These are phyloP conservation scores for Epinotia demarniana DNA, from an alignment of 2,888 invertebrate species.

Conservation along the genomic window DNA sequence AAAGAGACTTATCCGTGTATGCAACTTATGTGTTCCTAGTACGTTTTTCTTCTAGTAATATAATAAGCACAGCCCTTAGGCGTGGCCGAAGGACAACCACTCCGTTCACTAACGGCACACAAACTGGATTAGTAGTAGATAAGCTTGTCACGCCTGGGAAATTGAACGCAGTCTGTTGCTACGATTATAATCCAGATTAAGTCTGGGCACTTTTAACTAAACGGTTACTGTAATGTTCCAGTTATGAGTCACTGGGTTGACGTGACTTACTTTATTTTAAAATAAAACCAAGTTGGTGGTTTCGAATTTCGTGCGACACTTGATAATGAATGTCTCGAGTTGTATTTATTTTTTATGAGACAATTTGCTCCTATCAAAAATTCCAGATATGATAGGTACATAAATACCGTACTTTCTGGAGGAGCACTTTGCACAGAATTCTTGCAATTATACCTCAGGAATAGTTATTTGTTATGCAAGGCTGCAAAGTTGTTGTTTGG, in stretches of 20 bases:
- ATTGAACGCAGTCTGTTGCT: slow-evolving; percentile 17
- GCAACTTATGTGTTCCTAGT: background rate
- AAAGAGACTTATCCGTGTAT: background rate
- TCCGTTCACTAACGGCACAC: slow-evolving; percentile 40
- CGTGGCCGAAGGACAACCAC: slow-evolving; percentile 42
- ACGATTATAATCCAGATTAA: slow-evolving; percentile 32
- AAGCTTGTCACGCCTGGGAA: slow-evolving; percentile 32
- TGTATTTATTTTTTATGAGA: background rate
- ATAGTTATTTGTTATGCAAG: no score
- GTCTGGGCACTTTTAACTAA: background rate
- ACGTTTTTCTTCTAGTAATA: slow-evolving; percentile 7
- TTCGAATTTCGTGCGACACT: background rate
- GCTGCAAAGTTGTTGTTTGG: no score
- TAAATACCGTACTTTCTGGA: no score
- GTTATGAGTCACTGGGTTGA: slow-evolving; percentile 19
- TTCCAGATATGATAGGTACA: background rate
- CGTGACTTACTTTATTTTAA: background rate
- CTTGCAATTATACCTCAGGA: background rate
- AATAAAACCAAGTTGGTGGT: background rate
- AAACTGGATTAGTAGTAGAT: slow-evolving; percentile 40
- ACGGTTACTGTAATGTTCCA: slow-evolving; percentile 18
- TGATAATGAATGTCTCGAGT: background rate
- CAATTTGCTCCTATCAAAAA: background rate
- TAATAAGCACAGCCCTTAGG: slow-evolving; percentile 26
- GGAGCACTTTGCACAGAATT: background rate